Conservation (phyloP, 2,113 vertebrate genomes). For the Dipodomys ordii region DNA sequence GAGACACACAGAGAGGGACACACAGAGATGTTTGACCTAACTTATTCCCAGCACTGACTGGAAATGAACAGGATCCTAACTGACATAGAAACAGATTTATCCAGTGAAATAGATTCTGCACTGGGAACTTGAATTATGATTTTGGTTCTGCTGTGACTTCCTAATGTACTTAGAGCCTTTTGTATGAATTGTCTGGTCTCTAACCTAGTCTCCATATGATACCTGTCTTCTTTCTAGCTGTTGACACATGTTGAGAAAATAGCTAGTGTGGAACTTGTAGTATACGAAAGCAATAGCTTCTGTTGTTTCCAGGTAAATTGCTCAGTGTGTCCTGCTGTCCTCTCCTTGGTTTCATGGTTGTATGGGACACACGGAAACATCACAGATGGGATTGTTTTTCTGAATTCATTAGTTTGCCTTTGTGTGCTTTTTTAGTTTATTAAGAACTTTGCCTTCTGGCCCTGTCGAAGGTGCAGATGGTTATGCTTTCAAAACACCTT, state of each 20-base stretch:
- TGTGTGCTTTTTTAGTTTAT: slow-evolving; percentile 50
- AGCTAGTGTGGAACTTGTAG: not conserved
- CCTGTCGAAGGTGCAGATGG: slow-evolving; percentile 56
- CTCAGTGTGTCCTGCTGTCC: not conserved
- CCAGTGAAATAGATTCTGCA: not conserved
- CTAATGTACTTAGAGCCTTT: not conserved
- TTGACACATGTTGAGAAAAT: not conserved
- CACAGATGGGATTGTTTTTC: slow-evolving; percentile 9
- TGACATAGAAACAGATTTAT: not conserved
- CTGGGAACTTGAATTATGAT: not conserved
- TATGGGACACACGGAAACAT: not conserved
- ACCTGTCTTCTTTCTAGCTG: not conserved
- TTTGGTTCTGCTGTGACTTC: slow-evolving; percentile 30
- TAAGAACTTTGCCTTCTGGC: slow-evolving; percentile 67
- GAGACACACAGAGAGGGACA: too few relatives aligned
- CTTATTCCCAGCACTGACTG: not conserved
- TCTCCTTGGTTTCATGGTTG: not conserved
- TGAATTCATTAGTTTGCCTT: slow-evolving; percentile 54
- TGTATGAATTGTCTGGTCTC: not conserved
- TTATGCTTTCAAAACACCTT: slow-evolving; percentile 42
- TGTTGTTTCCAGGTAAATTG: not conserved
- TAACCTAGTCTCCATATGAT: not conserved
- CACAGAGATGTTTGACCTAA: too few relatives aligned
- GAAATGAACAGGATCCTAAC: not conserved
- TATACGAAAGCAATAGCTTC: not conserved